Base-by-base conservation (phyloP, 2,113 vertebrate species). In the Piprites chloris region DNA sequence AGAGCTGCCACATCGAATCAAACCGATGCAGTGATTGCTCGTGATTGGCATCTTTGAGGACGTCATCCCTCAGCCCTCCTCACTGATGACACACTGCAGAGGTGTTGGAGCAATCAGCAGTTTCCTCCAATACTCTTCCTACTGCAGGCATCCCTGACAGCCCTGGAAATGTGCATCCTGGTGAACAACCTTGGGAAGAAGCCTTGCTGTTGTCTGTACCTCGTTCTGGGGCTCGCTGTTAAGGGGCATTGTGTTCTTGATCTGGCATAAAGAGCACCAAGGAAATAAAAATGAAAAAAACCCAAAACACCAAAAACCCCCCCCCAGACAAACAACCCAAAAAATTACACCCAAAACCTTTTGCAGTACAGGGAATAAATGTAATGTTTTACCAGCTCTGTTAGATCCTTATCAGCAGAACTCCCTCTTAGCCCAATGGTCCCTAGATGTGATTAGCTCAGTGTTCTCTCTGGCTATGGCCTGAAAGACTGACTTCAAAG, bases 161-260 rank as follows among this genome's bases (percentile, higher is more conserved):
- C 33, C 41, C 49, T 66, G 68, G 69, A 65, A 73, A 81, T 11
- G 4, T 75, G 82, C 65, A 39, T 90, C 63, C 27, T 88, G 78
- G 82, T 85, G 89, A 90, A 65, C 49, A 62, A 0, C 42, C 71
- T 84, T 19, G 35, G 76, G 47, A 52, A 94, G 49, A 91, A 90
- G 84, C 71, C 49, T 79, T 80, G 33, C 55, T 93, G 46, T 83
- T 87, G 68, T 85, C 61, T 68, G 72, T 94, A 44, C 44, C 63
- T 79, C 2, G 0, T 91, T 91, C 94, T 96, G 95, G 95, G 94
- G 96, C 95, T 96, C 52, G 52, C 94, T 97, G 95, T 96, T 92
- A 61, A 1, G 85, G 91, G 89, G 58, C 12, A 0, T 90, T 95
- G 63, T 87, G 62, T 7, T 83, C 62, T 75, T 72, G 72, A 73